These are phyloP conservation scores for Drosophila ficusphila DNA, from an alignment of 1,140 invertebrate species.

Conservation along the genomic window DNA sequence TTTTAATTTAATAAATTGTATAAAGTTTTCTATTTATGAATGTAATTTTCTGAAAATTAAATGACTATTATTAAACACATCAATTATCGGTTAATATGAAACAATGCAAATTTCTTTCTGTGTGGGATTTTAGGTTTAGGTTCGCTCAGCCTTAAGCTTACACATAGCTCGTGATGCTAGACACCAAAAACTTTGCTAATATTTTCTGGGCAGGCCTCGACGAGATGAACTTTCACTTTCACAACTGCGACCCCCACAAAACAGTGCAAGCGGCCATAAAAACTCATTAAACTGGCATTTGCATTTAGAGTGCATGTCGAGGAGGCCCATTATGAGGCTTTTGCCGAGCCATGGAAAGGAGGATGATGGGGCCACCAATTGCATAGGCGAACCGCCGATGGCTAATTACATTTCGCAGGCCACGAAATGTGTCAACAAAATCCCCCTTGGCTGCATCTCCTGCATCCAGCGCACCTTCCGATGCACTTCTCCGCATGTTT, in stretches of 20 bases:
- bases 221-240: conserved; percentile 66
- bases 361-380: too few relatives aligned
- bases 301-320: conserved; percentile 74
- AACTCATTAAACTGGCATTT: conserved; percentile 81
- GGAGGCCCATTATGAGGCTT: conserved; percentile 2
- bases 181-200: conserved; percentile 59
- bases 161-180: neutral
- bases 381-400: conserved; percentile 69
- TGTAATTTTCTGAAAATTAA: too few relatives aligned
- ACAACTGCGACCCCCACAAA: neutral
- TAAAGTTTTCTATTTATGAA: too few relatives aligned
- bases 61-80: too few relatives aligned
- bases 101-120: neutral
- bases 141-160: conserved; percentile 27
- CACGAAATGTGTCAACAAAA: conserved; percentile 55
- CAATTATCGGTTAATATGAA: too few relatives aligned
- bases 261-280: conserved; percentile 47
- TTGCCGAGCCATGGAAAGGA: too few relatives aligned
- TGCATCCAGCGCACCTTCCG: too few relatives aligned
- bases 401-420: conserved; percentile 74
- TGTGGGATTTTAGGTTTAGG: neutral
- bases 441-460: conserved; percentile 25
- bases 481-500: conserved; percentile 30
- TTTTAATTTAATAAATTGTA: too few relatives aligned
- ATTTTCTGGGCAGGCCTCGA: conserved; percentile 50